A percentile compares a stretch with the other conserved stretches of the same genome.
phyloP scores from a whole-genome alignment of 2,888 invertebrate species.

The Sphaerophoria taeniata region DNA sequence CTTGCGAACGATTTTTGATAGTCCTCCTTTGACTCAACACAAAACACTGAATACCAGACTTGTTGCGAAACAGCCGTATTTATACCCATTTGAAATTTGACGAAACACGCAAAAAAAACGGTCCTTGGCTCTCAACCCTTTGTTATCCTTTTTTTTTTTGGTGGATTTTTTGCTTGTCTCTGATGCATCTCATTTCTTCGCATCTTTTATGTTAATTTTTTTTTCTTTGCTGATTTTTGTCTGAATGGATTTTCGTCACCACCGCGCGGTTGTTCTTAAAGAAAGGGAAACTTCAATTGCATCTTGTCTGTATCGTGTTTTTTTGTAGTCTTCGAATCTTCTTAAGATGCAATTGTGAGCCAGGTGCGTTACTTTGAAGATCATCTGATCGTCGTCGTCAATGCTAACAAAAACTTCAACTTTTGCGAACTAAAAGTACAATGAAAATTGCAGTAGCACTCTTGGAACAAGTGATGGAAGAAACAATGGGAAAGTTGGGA shows the following conservation, averaged over 20 bases:
- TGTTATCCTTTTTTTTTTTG: slow-evolving; percentile 40
- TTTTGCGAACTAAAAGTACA: no score
- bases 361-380: slow-evolving; percentile 64
- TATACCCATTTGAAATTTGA: slow-evolving; percentile 76
- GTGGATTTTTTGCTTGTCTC: background rate
- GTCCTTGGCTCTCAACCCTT: slow-evolving; percentile 62
- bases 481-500: slow-evolving; percentile 38
- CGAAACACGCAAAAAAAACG: slow-evolving; percentile 28
- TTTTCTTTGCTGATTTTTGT: no score
- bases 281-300: slow-evolving; percentile 73
- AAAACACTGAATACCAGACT: slow-evolving; percentile 82
- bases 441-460: slow-evolving; percentile 26
- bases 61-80: slow-evolving; percentile 76
- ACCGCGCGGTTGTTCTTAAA: slow-evolving; percentile 48
- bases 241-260: slow-evolving; percentile 59
- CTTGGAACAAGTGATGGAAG: slow-evolving; percentile 7
- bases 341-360: slow-evolving; percentile 53
- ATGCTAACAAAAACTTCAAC: slow-evolving; percentile 27
- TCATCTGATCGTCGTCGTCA: slow-evolving; percentile 36
- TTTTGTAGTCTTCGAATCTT: background rate
- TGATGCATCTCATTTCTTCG: slow-evolving; percentile 63
- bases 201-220: slow-evolving; percentile 65
- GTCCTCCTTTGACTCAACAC: slow-evolving; percentile 81
- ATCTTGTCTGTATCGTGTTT: slow-evolving; percentile 48
- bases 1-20: slow-evolving; percentile 53